A percentile compares a stretch with the other conserved stretches of the same genome.
phyloP scores from a whole-genome alignment of 2,888 invertebrate species.

The Meandrusa payeni region DNA sequence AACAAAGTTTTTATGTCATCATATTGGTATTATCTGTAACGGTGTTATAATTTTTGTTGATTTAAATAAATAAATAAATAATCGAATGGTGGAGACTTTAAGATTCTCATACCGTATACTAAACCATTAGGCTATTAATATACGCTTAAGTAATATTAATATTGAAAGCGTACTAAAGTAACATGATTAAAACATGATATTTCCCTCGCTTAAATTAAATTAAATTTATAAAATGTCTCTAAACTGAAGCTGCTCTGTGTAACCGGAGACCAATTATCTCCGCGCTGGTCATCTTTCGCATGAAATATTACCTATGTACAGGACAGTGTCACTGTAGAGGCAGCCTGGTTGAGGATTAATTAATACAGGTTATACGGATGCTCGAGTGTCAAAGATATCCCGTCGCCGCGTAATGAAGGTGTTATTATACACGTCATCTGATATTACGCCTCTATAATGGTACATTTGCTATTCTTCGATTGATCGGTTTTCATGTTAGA shows the following conservation, averaged over 20 bases:
- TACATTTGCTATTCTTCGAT: slow-evolving; percentile 15
- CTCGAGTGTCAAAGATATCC: slow-evolving; percentile 56
- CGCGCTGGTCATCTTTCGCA: slow-evolving; percentile 56
- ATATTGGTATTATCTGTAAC: too few relatives aligned
- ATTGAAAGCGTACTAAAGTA: too few relatives aligned
- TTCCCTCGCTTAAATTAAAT: slow-evolving; percentile 9
- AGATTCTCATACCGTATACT: too few relatives aligned
- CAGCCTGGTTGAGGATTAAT: slow-evolving; percentile 47
- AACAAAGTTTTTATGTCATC: too few relatives aligned
- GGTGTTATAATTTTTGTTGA: too few relatives aligned
- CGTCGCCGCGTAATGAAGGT: slow-evolving; percentile 50
- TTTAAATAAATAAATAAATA: too few relatives aligned
- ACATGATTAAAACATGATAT: too few relatives aligned
- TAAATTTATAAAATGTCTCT: slow-evolving; percentile 30
- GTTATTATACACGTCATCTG: slow-evolving; percentile 46
- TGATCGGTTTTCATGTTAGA: neutral
- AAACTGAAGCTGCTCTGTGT: slow-evolving; percentile 38
- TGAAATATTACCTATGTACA: slow-evolving; percentile 56
- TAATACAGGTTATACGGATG: slow-evolving; percentile 58
- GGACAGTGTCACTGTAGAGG: slow-evolving; percentile 41
- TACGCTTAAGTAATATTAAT: too few relatives aligned
- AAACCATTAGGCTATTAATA: too few relatives aligned
- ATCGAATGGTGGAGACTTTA: too few relatives aligned
- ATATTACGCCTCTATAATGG: slow-evolving; percentile 26
- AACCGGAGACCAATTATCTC: slow-evolving; percentile 62